Conservation (phyloP, 2,113 vertebrate species). For the Hypomesus transpacificus region DNA sequence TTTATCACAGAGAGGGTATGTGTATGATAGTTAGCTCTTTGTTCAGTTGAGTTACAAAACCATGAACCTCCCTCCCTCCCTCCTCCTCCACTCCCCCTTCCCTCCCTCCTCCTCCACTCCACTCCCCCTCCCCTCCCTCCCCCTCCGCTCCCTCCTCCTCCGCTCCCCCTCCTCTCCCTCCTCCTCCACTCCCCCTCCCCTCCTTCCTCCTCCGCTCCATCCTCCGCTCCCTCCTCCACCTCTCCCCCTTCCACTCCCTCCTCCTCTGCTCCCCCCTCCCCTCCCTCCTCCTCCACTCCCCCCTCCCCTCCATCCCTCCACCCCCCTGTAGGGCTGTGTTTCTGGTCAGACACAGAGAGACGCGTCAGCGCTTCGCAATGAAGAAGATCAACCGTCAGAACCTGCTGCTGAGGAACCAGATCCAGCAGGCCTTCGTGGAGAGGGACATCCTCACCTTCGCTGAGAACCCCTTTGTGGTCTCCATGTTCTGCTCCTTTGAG, state of each 20-base stretch:
- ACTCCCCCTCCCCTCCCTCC: conserved; percentile 14
- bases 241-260: background rate
- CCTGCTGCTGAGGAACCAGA: conserved; percentile 91
- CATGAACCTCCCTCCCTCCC: background rate
- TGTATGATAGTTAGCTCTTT: no score
- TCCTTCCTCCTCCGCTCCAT: background rate
- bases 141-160: background rate
- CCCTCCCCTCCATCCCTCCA: background rate
- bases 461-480: conserved; percentile 95
- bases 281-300: background rate
- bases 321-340: conserved; percentile 78
- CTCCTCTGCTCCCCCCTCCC: no score
- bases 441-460: conserved; percentile 95
- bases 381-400: conserved; percentile 98
- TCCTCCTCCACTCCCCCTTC: conserved; percentile 14
- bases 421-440: conserved; percentile 96
- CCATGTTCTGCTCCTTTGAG: conserved; percentile 98
- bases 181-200: background rate
- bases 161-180: background rate
- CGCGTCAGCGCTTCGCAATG: conserved; percentile 89
- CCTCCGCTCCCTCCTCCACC: background rate
- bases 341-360: conserved; percentile 89
- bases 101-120: background rate
- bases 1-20: no score
- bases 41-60: no score